Evolutionary conservation across 2,888 invertebrate species (phyloP), one percentile per base, ranked within the genome.

Genomic region (Cheiracanthium punctorium): DNA sequence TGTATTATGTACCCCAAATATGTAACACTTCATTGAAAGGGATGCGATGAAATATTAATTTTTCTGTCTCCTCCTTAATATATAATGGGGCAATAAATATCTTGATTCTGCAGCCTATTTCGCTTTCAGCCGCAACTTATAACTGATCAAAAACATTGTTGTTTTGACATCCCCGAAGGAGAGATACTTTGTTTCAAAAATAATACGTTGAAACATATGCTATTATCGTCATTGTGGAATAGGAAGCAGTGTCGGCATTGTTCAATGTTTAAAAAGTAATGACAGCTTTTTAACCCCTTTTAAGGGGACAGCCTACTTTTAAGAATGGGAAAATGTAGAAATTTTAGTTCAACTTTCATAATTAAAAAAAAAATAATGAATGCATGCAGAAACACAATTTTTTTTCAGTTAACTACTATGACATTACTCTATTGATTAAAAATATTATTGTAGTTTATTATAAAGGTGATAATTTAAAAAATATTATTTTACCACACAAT

Each of bases 221-320:
- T 24, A 58, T 58, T 58, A 58, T 58, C 58, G 58, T 58, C 58
- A 58, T 58, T 58, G 58, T 58, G 4, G 1, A 24, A 58, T 58
- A n/a, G n/a, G 58, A 58, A 17, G 58, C 24, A 58, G n/a, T 24
- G 58, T 58, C 58, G 24, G 58, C 24, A 58, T 58, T 58, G 58
- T 58, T 58, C 58, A 58, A 58, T 24, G 58, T 58, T 58, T 58
- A 58, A 58, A n/a, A n/a, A 58, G 58, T n/a, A 24, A 24, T 58
- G 58, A 24, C 58, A 58, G 20, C 58, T 58, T 58, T 58, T 58
- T 58, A 58, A 58, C 58, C 58, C 24, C 24, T 7, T 58, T 58
- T 58, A n/a, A n/a, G n/a, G n/a, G n/a, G n/a, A n/a, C n/a, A n/a
- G n/a, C n/a, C n/a, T n/a, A n/a, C n/a, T n/a, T n/a, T n/a, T n/a